Evolutionary conservation across 2,888 invertebrate genomes (phyloP).

Genomic region (Acanthosepion esculentum): DNA sequence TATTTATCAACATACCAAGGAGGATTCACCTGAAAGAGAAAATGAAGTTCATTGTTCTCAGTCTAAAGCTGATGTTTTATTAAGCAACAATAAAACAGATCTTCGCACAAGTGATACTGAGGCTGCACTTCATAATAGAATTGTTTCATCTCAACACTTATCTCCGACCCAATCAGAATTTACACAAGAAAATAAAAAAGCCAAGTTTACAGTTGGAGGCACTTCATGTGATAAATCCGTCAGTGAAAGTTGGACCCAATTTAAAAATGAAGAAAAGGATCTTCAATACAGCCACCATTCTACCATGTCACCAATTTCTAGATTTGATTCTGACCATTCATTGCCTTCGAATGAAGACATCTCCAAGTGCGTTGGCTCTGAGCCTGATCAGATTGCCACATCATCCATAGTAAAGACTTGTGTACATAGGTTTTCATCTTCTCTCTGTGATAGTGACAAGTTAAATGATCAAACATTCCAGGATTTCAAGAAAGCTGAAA

Average conservation of each 20-base stretch:
- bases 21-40: neutral
- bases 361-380: neutral
- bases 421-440: neutral
- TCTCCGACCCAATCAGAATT: neutral
- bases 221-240: neutral
- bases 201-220: neutral
- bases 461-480: neutral
- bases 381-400: neutral
- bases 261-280: neutral
- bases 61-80: neutral
- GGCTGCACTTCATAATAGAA: neutral
- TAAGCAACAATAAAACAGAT: neutral
- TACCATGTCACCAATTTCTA: neutral
- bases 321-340: neutral
- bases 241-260: neutral
- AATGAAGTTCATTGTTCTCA: neutral
- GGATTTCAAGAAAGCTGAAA: neutral
- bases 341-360: neutral
- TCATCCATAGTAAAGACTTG: neutral
- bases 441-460: neutral
- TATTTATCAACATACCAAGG: neutral
- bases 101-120: neutral
- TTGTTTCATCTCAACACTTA: neutral
- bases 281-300: neutral
- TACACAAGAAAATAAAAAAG: neutral